These are phyloP conservation scores for Picathartes gymnocephalus DNA, from an alignment of 2,113 vertebrate species.

Conservation along the genomic window DNA sequence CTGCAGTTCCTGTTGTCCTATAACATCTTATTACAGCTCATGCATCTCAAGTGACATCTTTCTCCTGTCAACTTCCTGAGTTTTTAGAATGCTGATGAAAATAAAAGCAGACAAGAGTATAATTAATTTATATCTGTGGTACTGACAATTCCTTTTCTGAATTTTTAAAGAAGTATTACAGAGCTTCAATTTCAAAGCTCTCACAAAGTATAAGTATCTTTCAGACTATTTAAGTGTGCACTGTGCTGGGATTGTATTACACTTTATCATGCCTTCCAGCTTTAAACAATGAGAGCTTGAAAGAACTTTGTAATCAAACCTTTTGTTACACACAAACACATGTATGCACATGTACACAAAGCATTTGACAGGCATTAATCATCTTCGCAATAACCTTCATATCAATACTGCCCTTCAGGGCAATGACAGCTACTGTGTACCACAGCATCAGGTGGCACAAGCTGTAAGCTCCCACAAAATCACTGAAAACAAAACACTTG, in stretches of 20 bases:
- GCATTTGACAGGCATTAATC: not conserved
- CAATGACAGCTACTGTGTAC: not conserved
- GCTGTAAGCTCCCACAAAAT: not conserved
- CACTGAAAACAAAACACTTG: not conserved
- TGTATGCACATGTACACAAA: not conserved
- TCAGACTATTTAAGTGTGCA: not conserved
- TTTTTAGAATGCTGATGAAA: conserved; percentile 12
- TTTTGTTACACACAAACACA: not conserved
- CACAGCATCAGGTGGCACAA: not conserved
- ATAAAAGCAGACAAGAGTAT: not conserved
- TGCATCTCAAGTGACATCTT: not conserved
- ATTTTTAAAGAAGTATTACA: not conserved
- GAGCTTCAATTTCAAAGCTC: not conserved
- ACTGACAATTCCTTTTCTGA: not conserved
- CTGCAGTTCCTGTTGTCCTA: not conserved
- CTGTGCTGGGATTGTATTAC: not conserved
- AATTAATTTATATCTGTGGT: conserved; percentile 14
- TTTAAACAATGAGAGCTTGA: not conserved
- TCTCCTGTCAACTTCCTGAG: not conserved
- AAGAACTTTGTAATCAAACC: not conserved
- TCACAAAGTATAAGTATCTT: not conserved
- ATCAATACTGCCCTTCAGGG: not conserved
- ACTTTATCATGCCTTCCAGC: not conserved
- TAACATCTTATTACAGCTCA: not conserved
- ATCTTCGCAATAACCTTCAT: not conserved